These are phyloP conservation scores for Trachops cirrhosus DNA, from an alignment of 2,797 vertebrate genomes.

Conservation along the genomic window DNA sequence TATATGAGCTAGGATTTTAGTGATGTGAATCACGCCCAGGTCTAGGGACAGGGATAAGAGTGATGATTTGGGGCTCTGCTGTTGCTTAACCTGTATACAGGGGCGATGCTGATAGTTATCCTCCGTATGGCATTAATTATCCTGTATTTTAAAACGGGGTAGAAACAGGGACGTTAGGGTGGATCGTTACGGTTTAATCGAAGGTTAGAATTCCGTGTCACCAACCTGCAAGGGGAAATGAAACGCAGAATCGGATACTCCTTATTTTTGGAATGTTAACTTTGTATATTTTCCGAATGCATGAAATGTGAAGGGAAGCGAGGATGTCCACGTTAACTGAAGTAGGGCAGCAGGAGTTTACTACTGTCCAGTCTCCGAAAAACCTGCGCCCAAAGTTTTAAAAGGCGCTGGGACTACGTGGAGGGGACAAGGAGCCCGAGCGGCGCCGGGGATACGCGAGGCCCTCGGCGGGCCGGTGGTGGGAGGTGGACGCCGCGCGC, in stretches of 20 bases:
- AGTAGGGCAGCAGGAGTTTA: conserved; percentile 44
- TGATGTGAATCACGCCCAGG: conserved; percentile 67
- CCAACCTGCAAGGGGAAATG: not conserved
- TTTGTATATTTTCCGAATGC: not conserved
- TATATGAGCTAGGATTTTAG: conserved; percentile 44
- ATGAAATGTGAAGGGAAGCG: conserved; percentile 59
- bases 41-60: conserved; percentile 62
- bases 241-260: not conserved
- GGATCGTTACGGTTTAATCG: not conserved
- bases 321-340: conserved; percentile 40
- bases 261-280: not conserved
- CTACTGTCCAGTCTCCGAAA: conserved; percentile 65
- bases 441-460: not conserved
- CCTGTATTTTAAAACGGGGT: not conserved
- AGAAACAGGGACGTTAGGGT: not conserved
- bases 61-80: conserved; percentile 70
- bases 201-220: not conserved
- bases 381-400: conserved; percentile 42
- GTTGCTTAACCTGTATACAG: conserved; percentile 75
- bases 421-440: not conserved
- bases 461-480: not conserved
- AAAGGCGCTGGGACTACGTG: not conserved
- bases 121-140: not conserved
- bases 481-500: not conserved
- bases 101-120: conserved; percentile 64